Conservation (phyloP, 2,797 vertebrate genomes). For the Numenius phaeopus region DNA sequence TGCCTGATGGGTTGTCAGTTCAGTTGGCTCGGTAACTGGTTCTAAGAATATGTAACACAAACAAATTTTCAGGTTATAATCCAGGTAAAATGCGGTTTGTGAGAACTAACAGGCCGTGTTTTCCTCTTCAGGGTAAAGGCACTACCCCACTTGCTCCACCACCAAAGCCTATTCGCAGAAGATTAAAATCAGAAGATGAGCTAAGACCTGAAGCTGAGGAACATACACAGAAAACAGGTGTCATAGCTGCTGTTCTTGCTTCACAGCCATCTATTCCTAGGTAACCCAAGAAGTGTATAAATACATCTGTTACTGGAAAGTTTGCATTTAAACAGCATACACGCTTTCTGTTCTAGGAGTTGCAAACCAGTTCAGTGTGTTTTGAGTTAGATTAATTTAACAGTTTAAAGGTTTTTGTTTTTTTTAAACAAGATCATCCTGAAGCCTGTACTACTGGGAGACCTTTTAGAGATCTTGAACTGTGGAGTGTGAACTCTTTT, state of each 20-base stretch:
- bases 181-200: slow-evolving; percentile 98
- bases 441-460: not conserved
- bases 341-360: not conserved
- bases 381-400: not conserved
- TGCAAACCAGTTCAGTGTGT: not conserved
- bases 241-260: slow-evolving; percentile 89
- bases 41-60: not conserved
- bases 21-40: not conserved
- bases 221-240: slow-evolving; percentile 89
- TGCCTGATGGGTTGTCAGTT: not conserved
- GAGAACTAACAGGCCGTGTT: not conserved
- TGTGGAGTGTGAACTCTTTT: not conserved
- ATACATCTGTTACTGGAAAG: slow-evolving; percentile 56
- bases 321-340: slow-evolving; percentile 45
- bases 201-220: slow-evolving; percentile 94
- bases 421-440: not conserved
- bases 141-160: slow-evolving; percentile 94
- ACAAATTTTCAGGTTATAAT: not conserved
- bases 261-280: slow-evolving; percentile 96
- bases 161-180: slow-evolving; percentile 94
- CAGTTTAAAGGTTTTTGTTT: not conserved
- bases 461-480: not conserved
- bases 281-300: slow-evolving; percentile 78
- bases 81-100: not conserved
- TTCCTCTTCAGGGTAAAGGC: slow-evolving; percentile 85